These are phyloP conservation scores for Clanis bilineata DNA, from an alignment of 2,888 invertebrate species.

Conservation along the genomic window DNA sequence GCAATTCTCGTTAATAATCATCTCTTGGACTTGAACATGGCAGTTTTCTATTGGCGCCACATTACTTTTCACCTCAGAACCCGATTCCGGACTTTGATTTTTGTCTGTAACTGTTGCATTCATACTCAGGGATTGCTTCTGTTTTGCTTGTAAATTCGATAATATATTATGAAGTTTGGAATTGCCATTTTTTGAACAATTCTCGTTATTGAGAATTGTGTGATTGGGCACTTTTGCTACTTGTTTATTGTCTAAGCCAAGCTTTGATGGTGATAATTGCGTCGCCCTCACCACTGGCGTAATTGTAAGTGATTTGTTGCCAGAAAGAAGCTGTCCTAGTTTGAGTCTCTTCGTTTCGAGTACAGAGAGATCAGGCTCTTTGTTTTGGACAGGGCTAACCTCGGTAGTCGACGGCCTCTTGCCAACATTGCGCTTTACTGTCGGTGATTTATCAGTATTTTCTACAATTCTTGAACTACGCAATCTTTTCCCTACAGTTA, in stretches of 20 bases:
- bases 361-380: constrained; percentile 59
- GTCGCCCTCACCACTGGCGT: constrained; percentile 55
- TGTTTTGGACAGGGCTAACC: constrained; percentile 50
- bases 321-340: constrained; percentile 66
- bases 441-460: constrained; percentile 55
- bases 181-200: constrained; percentile 78
- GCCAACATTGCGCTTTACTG: constrained; percentile 47
- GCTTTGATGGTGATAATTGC: constrained; percentile 52
- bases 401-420: constrained; percentile 58
- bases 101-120: constrained; percentile 50
- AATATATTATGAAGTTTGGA: constrained; percentile 76
- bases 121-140: constrained; percentile 60
- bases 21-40: constrained; percentile 60
- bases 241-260: constrained; percentile 51
- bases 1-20: constrained; percentile 73
- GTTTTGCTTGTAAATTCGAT: constrained; percentile 71
- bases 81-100: constrained; percentile 45
- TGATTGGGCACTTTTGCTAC: constrained; percentile 55
- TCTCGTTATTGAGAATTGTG: constrained; percentile 67
- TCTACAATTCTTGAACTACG: constrained; percentile 71
- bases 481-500: constrained; percentile 66
- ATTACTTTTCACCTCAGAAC: constrained; percentile 49
- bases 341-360: constrained; percentile 71
- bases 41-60: constrained; percentile 54
- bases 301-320: constrained; percentile 63